A percentile compares a stretch with the other conserved stretches of the same genome.
Evolutionary conservation across 2,888 invertebrate species (phyloP).

Genomic region (Hirtodrosophila histrioides): DNA sequence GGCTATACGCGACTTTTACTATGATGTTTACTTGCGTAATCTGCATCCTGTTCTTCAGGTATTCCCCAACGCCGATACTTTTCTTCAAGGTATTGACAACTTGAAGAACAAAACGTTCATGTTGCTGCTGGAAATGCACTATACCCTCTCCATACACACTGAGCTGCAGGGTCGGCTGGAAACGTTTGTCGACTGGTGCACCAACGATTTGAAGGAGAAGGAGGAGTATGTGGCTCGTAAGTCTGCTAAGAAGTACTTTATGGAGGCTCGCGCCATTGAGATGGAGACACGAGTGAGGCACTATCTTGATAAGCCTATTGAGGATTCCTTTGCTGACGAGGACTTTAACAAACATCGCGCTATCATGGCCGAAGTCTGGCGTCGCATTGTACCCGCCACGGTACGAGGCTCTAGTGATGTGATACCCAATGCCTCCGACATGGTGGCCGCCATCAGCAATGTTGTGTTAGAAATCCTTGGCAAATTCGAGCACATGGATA

Average conservation of each 20-base stretch:
- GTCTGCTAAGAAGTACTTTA: slow-evolving; percentile 81
- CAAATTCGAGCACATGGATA: slow-evolving; percentile 79
- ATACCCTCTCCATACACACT: slow-evolving; percentile 78
- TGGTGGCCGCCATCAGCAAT: slow-evolving; percentile 79
- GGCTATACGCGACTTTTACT: slow-evolving; percentile 82
- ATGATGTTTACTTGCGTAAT: slow-evolving; percentile 78
- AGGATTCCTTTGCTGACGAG: slow-evolving; percentile 67
- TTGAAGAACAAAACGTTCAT: slow-evolving; percentile 82
- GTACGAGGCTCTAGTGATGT: slow-evolving; percentile 71
- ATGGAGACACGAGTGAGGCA: slow-evolving; percentile 64
- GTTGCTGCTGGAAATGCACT: slow-evolving; percentile 82
- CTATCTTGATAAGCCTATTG: slow-evolving; percentile 71
- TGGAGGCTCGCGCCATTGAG: slow-evolving; percentile 77
- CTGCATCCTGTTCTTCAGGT: slow-evolving; percentile 79
- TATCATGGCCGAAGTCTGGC: slow-evolving; percentile 78
- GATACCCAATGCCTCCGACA: slow-evolving; percentile 71
- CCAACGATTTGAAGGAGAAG: slow-evolving; percentile 75
- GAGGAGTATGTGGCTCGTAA: slow-evolving; percentile 79
- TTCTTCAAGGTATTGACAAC: slow-evolving; percentile 76
- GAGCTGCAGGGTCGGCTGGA: slow-evolving; percentile 79
- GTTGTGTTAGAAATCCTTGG: slow-evolving; percentile 71
- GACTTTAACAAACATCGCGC: slow-evolving; percentile 68
- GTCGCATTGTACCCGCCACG: slow-evolving; percentile 75
- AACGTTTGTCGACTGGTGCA: slow-evolving; percentile 80
- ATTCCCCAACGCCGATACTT: slow-evolving; percentile 75